Conservation (phyloP, 2,888 invertebrate species). For the Caenorhabditis sp. region DNA sequence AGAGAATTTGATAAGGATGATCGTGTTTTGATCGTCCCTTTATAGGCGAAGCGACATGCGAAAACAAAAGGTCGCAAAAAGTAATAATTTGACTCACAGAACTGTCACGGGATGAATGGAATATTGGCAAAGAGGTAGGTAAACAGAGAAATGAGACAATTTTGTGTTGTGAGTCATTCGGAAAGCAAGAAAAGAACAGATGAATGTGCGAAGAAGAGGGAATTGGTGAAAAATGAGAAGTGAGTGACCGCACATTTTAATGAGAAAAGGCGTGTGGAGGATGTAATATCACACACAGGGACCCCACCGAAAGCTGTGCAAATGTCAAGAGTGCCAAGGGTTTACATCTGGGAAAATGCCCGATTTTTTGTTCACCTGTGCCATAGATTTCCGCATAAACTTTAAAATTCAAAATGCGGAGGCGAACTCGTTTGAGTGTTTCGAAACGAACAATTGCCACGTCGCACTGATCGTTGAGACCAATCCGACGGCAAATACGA, state of each 20-base stretch:
- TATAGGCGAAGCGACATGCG: not conserved
- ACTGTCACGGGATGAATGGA: not conserved
- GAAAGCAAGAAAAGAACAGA: conserved; percentile 5
- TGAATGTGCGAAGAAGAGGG: not conserved
- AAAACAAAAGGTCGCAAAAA: not conserved
- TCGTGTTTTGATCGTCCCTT: too few relatives aligned
- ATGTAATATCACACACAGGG: conserved; percentile 21
- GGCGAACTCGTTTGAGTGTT: too few relatives aligned
- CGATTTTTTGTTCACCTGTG: too few relatives aligned
- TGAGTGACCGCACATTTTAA: conserved; percentile 52
- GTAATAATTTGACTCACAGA: not conserved
- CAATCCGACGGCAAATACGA: conserved; percentile 32
- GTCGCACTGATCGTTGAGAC: conserved; percentile 8
- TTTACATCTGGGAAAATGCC: too few relatives aligned
- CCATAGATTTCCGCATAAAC: too few relatives aligned
- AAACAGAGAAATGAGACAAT: not conserved
- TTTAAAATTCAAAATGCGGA: too few relatives aligned
- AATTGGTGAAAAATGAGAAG: conserved; percentile 44
- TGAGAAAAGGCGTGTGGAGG: conserved; percentile 18
- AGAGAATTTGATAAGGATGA: conserved; percentile 36
- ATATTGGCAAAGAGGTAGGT: conserved; percentile 2
- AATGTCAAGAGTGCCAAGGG: too few relatives aligned
- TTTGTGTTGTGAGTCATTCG: too few relatives aligned
- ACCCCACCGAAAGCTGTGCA: not conserved
- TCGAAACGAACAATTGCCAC: conserved; percentile 17